These are phyloP conservation scores for Pristionchus japonicus DNA, from an alignment of 2,888 invertebrate species.

Conservation along the genomic window DNA sequence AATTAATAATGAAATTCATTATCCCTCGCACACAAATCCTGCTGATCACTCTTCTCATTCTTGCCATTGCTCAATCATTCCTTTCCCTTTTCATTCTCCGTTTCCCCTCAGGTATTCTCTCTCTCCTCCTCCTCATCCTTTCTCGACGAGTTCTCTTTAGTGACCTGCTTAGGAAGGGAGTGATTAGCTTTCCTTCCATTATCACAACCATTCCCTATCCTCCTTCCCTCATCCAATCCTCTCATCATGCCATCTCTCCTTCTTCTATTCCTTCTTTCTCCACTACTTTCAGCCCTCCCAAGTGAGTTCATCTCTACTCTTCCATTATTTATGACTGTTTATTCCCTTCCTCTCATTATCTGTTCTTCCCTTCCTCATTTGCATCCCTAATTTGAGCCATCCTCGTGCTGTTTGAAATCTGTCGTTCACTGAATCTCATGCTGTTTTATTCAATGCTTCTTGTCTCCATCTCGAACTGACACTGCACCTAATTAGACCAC, in stretches of 20 bases:
- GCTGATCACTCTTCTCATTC: not conserved
- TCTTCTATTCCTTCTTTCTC: not conserved
- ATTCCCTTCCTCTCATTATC: not conserved
- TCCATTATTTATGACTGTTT: not conserved
- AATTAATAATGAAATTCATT: not conserved
- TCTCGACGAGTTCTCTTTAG: slow-evolving; percentile 3
- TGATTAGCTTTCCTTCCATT: slow-evolving; percentile 14
- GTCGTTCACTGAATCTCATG: not conserved
- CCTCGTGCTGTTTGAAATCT: not conserved
- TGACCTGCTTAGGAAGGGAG: slow-evolving; percentile 45
- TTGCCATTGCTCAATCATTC: slow-evolving; percentile 10
- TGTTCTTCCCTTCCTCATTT: not conserved
- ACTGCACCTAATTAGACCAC: not conserved
- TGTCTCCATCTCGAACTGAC: not conserved
- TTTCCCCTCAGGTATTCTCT: slow-evolving; percentile 40
- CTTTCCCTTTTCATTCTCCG: not conserved
- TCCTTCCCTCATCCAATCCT: not conserved
- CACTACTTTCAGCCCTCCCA: slow-evolving; percentile 10
- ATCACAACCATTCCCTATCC: slow-evolving; percentile 9
- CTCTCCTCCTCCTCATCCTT: not conserved
- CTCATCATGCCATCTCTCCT: not conserved
- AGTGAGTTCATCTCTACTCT: slow-evolving; percentile 33
- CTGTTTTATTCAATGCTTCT: not conserved
- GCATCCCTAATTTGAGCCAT: not conserved
- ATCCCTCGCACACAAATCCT: not conserved